A percentile compares a stretch with the other conserved stretches of the same genome.
Evolutionary conservation across 2,797 vertebrate species (phyloP).

Genomic region (Chloroceryle inda): DNA sequence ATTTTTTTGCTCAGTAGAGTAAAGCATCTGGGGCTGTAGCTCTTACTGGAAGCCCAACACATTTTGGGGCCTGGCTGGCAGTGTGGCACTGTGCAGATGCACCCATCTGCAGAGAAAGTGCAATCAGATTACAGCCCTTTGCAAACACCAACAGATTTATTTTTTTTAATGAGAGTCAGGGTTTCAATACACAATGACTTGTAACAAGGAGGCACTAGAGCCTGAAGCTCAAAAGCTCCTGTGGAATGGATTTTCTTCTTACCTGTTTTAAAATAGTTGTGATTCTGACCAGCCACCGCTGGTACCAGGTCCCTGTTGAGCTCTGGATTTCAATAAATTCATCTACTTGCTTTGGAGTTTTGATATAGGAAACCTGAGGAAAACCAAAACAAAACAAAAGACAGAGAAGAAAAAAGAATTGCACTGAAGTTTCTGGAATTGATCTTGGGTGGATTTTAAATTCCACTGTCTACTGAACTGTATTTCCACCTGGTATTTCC

Average conservation of each 20-base stretch:
- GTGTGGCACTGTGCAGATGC: neutral
- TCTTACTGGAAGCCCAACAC: neutral
- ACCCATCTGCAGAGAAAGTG: neutral
- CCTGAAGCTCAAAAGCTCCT: neutral
- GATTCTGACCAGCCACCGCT: slow-evolving; percentile 94
- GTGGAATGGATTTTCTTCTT: neutral
- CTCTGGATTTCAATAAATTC: slow-evolving; percentile 99
- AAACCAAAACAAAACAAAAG: too few species aligned
- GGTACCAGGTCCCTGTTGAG: slow-evolving; percentile 95
- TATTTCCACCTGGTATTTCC: neutral
- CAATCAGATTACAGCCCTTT: neutral
- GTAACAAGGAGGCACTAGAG: neutral
- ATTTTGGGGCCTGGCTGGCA: neutral
- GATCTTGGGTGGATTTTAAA: neutral
- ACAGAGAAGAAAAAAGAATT: neutral
- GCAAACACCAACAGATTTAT: neutral
- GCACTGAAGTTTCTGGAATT: neutral
- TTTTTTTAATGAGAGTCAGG: neutral
- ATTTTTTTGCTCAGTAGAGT: neutral
- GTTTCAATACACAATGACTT: neutral
- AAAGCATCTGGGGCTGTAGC: neutral
- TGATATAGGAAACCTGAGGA: slow-evolving; percentile 91
- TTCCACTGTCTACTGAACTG: neutral
- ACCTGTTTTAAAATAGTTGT: slow-evolving; percentile 93
- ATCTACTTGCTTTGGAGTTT: slow-evolving; percentile 93